These are phyloP conservation scores for Bos indicus DNA, from an alignment of 2,113 vertebrate genomes.

Conservation along the genomic window DNA sequence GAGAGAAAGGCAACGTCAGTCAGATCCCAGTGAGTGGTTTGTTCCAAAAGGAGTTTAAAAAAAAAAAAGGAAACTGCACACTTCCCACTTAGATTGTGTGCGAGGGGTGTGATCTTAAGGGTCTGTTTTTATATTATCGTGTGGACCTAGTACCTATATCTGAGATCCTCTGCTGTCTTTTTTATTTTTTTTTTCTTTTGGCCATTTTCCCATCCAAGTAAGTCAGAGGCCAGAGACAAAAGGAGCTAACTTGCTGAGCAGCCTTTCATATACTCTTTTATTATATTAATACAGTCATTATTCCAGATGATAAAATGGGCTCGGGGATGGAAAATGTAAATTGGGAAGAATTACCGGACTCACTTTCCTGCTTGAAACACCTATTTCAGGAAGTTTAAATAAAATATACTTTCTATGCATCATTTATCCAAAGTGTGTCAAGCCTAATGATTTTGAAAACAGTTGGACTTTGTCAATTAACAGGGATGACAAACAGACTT, in stretches of 20 bases:
- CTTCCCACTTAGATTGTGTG: background rate
- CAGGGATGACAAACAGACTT: slow-evolving; percentile 1
- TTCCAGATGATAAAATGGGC: background rate
- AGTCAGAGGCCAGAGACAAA: slow-evolving; percentile 78
- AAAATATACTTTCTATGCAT: background rate
- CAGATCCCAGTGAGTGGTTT: slow-evolving; percentile 69
- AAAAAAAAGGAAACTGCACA: background rate
- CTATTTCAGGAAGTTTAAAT: background rate
- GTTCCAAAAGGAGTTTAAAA: slow-evolving; percentile 62
- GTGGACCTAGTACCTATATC: slow-evolving; percentile 72
- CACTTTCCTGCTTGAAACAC: background rate
- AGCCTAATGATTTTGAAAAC: background rate
- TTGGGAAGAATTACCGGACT: background rate
- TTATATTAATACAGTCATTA: background rate
- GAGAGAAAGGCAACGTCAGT: slow-evolving; percentile 51
- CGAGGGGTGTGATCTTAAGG: background rate
- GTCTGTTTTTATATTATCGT: slow-evolving; percentile 75
- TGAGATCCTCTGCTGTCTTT: slow-evolving; percentile 56
- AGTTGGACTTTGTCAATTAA: slow-evolving; percentile 1
- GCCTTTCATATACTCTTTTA: background rate
- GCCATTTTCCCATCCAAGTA: slow-evolving; percentile 72
- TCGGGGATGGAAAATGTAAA: background rate
- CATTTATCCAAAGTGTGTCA: background rate
- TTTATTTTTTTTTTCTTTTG: slow-evolving; percentile 7
- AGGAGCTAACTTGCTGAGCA: slow-evolving; percentile 43